Evolutionary conservation across 1,140 invertebrate species (phyloP), one percentile per base, ranked within the genome.

Genomic region (Araneus ventricosus): DNA sequence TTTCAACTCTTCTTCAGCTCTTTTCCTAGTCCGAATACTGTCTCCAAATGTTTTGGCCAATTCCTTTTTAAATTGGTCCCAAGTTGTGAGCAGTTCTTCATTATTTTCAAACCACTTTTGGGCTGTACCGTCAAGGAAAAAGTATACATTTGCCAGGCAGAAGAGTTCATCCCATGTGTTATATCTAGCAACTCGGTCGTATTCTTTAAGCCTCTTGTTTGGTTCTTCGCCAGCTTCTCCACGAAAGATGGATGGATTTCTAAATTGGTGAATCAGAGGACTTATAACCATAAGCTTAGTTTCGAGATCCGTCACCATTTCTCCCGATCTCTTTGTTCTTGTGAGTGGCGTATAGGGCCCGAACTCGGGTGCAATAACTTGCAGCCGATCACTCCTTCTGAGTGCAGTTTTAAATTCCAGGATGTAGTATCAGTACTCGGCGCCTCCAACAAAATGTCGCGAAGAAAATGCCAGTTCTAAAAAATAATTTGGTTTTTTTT

Each of bases 121-220:
- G 17, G 34, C 5, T 37, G 17, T 80, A 39, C 75, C 14, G 22
- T 80, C 34, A 14, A 39, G 34, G 75, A 80, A 80, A 22, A 80
- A 80, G 30, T 80, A 80, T 22, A 41, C 75, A 80, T 80, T 39
- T 41, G n/a, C n/a, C n/a, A n/a, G n/a, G n/a, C n/a, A n/a, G n/a
- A n/a, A n/a, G n/a, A n/a, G n/a, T n/a, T n/a, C n/a, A n/a, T n/a
- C n/a, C n/a, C n/a, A n/a, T n/a, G n/a, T n/a, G 17, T 80, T 80
- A 14, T 39, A 37, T 24, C 17, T 39, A 41, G 22, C 75, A 2
- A 80, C 37, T 80, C 17, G 34, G 34, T 80, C 75, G 4, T 80
- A 80, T 80, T 80, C 75, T 24, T 39, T 80, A 24, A 80, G 37
- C 30, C 37, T 17, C 10, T 80, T 80, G 30, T 41, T 41, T 80